These are phyloP conservation scores for Phoenicopterus ruber DNA, from an alignment of 2,113 vertebrate species.

Conservation along the genomic window DNA sequence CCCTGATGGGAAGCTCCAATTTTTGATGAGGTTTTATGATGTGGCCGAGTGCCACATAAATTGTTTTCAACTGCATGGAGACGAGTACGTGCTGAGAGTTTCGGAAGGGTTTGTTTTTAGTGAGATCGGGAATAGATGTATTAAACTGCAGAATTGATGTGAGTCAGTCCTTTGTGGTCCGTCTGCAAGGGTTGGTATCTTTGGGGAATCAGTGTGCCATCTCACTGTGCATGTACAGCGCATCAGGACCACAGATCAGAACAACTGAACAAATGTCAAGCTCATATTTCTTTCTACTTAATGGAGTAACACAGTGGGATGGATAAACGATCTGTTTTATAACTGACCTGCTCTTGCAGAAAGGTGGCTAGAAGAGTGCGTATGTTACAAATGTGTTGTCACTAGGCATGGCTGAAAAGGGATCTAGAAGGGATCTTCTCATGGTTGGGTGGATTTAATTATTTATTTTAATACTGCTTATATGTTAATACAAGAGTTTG, in stretches of 20 bases:
- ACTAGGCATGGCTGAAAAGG: background rate
- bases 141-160: background rate
- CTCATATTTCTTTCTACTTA: background rate
- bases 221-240: background rate
- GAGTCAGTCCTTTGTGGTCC: background rate
- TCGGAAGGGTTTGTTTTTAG: background rate
- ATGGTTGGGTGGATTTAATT: background rate
- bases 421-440: background rate
- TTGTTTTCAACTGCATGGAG: background rate
- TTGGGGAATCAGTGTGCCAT: background rate
- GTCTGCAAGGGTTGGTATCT: background rate
- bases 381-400: background rate
- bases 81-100: background rate
- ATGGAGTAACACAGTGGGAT: background rate
- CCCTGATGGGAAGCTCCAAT: background rate
- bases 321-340: background rate
- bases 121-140: background rate
- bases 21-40: background rate
- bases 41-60: background rate
- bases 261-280: background rate
- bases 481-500: background rate
- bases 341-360: background rate
- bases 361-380: too few relatives aligned
- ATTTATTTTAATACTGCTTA: background rate
- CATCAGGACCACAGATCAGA: background rate